phyloP scores from a whole-genome alignment of 2,797 vertebrate species.

The Microcaecilia unicolor region DNA sequence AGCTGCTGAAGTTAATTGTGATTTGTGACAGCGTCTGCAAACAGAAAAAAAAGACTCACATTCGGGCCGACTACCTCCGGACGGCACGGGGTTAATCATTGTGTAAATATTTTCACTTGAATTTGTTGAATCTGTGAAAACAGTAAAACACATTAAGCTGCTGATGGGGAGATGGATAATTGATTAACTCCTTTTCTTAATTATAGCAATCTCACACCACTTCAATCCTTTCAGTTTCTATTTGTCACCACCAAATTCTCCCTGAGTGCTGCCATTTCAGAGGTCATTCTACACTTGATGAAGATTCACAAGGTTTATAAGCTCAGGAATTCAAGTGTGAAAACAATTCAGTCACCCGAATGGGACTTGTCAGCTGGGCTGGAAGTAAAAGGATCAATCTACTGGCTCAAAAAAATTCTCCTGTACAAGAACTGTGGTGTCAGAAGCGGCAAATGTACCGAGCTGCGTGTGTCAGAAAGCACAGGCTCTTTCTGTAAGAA shows the following conservation, averaged over 20 bases:
- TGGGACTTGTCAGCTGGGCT: no score
- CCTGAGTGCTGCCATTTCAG: conserved; percentile 64
- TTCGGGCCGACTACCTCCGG: conserved; percentile 89
- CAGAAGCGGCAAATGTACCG: no score
- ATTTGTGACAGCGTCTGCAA: conserved; percentile 71
- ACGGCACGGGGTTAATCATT: conserved; percentile 96
- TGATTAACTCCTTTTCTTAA: conserved; percentile 71
- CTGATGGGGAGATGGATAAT: no score
- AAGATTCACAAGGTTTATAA: conserved; percentile 71
- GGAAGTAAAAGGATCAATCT: no score
- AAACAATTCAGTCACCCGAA: conserved; percentile 50
- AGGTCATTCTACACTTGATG: conserved; percentile 70
- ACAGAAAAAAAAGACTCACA: conserved; percentile 60
- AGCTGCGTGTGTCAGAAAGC: no score
- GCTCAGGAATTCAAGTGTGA: conserved; percentile 56
- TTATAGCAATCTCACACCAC: conserved; percentile 69
- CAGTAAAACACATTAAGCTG: no score
- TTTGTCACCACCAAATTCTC: conserved; percentile 66
- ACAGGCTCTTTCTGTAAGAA: no score
- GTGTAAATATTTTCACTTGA: conserved; percentile 99
- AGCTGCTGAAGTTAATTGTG: conserved; percentile 71
- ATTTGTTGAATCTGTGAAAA: conserved; percentile 90
- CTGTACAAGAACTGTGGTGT: no score
- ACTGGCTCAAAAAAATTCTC: no score
- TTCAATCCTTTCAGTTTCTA: conserved; percentile 68